Evolutionary conservation across 1,140 invertebrate species (phyloP).

Genomic region (Magallana ariakensis): DNA sequence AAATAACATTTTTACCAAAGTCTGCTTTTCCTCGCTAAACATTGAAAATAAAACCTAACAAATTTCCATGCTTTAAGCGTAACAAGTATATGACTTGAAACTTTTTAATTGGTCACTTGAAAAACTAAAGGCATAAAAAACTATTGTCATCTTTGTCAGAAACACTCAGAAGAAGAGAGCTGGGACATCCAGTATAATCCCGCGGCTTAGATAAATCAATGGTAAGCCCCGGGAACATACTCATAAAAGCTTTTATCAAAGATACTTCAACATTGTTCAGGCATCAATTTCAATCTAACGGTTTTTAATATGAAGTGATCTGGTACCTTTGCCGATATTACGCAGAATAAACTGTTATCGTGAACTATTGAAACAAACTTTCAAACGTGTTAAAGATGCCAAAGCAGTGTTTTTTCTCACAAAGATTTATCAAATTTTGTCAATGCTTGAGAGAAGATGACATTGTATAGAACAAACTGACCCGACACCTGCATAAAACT

Average conservation of each 20-base stretch:
- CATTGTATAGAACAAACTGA: conserved; percentile 1
- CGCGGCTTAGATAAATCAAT: neutral
- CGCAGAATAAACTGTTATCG: conserved; percentile 4
- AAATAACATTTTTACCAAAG: too few relatives aligned
- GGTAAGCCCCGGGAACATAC: neutral
- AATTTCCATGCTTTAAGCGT: neutral
- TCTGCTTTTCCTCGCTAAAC: too few relatives aligned
- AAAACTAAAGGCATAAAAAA: neutral
- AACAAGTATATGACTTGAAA: neutral
- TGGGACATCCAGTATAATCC: neutral
- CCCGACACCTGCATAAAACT: conserved; percentile 18
- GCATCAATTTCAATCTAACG: neutral
- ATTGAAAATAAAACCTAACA: neutral
- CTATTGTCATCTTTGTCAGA: neutral
- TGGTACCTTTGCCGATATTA: neutral
- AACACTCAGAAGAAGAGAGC: neutral
- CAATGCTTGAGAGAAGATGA: neutral
- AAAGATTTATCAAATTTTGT: conserved; percentile 23
- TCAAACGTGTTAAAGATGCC: conserved; percentile 1
- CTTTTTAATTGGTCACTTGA: conserved; percentile 26
- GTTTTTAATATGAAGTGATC: neutral
- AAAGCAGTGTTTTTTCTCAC: neutral
- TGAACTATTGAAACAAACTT: conserved; percentile 5
- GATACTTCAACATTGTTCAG: conserved; percentile 13
- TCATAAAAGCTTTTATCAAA: neutral